These are phyloP conservation scores for Corynorhinus townsendii DNA, from an alignment of 2,113 vertebrate genomes.

Conservation along the genomic window DNA sequence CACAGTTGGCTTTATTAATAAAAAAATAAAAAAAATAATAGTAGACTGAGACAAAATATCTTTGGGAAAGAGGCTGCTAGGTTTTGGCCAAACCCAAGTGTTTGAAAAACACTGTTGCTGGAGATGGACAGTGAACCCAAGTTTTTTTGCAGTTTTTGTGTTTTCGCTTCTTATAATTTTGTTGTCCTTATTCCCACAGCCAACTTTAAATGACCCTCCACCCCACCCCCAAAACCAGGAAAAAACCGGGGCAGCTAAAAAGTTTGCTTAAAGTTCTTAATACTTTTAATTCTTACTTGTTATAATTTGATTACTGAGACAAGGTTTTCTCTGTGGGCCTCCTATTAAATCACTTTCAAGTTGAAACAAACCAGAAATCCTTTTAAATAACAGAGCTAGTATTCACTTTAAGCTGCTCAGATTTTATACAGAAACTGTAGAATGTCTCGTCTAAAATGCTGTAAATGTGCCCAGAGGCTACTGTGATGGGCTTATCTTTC, in stretches of 20 bases:
- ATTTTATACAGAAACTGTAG: conserved; percentile 71
- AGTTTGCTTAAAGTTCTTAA: conserved; percentile 84
- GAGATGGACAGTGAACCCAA: conserved; percentile 35
- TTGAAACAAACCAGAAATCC: conserved; percentile 87
- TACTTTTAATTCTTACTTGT: conserved; percentile 88
- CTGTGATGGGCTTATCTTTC: conserved; percentile 27
- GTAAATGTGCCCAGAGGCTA: conserved; percentile 39
- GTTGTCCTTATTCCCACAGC: conserved; percentile 76
- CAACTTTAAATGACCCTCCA: conserved; percentile 74
- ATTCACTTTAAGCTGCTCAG: conserved; percentile 75
- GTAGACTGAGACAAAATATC: conserved; percentile 21
- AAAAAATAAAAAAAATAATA: background rate
- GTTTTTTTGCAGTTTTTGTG: conserved; percentile 37
- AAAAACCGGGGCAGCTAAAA: conserved; percentile 75
- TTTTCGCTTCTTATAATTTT: conserved; percentile 76
- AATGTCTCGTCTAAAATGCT: conserved; percentile 65
- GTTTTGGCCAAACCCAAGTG: conserved; percentile 45
- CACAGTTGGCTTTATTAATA: conserved; percentile 28
- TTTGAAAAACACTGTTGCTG: conserved; percentile 54
- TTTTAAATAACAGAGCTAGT: conserved; percentile 81
- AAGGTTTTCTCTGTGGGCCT: conserved; percentile 85
- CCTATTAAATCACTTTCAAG: conserved; percentile 85
- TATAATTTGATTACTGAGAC: conserved; percentile 86
- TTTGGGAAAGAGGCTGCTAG: conserved; percentile 16
- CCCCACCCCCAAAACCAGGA: background rate